Conservation (phyloP, 2,888 invertebrate species). For the Calliopum simillimum region DNA sequence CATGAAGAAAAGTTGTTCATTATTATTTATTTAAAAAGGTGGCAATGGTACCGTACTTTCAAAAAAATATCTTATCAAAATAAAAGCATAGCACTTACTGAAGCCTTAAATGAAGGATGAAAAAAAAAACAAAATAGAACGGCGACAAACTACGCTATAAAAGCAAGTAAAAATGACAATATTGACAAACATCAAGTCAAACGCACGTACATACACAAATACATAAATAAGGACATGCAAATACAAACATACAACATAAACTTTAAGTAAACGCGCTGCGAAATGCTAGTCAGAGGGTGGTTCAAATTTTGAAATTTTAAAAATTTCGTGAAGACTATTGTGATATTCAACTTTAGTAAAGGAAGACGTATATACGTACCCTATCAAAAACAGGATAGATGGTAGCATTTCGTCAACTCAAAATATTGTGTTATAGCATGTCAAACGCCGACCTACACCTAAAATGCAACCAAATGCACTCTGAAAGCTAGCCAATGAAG, state of each 20-base stretch:
- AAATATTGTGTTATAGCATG: too few species aligned
- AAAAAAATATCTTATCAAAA: too few species aligned
- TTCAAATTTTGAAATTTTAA: neutral
- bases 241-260: neutral
- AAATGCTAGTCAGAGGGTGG: neutral
- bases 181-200: neutral
- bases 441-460: too few species aligned
- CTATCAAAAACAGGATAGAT: too few species aligned
- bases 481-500: too few species aligned
- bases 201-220: neutral
- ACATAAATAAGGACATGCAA: neutral
- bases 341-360: too few species aligned
- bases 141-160: neutral
- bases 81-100: neutral
- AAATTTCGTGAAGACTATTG: neutral
- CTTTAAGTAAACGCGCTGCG: neutral
- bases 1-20: too few species aligned
- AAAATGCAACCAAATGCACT: too few species aligned
- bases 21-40: too few species aligned
- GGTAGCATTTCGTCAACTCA: too few species aligned
- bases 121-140: neutral
- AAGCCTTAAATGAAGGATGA: neutral
- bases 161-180: neutral
- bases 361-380: too few species aligned
- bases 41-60: too few species aligned